These are phyloP conservation scores for Anseranas semipalmata DNA, from an alignment of 2,113 vertebrate genomes.

Conservation along the genomic window DNA sequence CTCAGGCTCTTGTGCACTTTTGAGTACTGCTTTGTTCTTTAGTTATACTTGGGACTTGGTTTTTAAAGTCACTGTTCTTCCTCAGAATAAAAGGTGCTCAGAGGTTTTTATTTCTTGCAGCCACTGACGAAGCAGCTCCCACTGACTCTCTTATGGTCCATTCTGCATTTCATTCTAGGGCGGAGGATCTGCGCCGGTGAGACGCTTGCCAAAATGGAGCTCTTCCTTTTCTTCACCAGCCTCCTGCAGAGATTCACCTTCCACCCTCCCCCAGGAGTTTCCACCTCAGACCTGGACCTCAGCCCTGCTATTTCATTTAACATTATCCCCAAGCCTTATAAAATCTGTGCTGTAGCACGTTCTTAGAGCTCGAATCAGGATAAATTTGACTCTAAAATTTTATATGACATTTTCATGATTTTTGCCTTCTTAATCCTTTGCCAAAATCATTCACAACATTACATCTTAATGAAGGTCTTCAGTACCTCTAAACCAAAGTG, in stretches of 20 bases:
- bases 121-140: not conserved
- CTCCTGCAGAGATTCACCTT: conserved; percentile 81
- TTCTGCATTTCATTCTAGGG: conserved; percentile 49
- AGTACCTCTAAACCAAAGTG: not conserved
- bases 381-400: not conserved
- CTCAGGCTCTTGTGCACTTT: not conserved
- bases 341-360: not conserved
- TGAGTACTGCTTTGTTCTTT: not conserved
- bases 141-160: not conserved
- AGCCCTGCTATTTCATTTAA: conserved; percentile 56
- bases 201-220: conserved; percentile 82
- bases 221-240: conserved; percentile 81
- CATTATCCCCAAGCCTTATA: not conserved
- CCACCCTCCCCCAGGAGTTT: conserved; percentile 71
- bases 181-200: conserved; percentile 75
- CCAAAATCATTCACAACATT: not conserved
- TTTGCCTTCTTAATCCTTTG: not conserved
- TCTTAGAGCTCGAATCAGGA: not conserved
- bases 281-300: conserved; percentile 77
- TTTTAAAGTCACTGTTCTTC: not conserved
- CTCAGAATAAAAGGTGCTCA: not conserved
- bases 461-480: not conserved
- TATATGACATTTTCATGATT: not conserved
- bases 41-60: not conserved
- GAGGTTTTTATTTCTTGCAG: not conserved